Evolutionary conservation across 2,113 vertebrate genomes (phyloP).

Genomic region (Chlorodrepanis virens): DNA sequence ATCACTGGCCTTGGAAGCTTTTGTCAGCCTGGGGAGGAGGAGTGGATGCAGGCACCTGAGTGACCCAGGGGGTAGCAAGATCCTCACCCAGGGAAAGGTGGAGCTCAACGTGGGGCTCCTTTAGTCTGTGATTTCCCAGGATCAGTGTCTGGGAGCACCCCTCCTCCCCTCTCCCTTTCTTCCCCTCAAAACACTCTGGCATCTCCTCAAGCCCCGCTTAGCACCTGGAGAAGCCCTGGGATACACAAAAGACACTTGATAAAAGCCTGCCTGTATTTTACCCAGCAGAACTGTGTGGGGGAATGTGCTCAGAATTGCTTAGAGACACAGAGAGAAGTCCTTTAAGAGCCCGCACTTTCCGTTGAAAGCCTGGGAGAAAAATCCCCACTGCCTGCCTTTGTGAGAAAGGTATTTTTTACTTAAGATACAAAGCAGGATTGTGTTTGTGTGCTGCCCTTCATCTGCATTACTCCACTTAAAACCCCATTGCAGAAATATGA

Average conservation of each 20-base stretch:
- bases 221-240: not conserved
- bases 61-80: not conserved
- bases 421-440: constrained; percentile 3
- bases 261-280: constrained; percentile 1
- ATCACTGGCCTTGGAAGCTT: not conserved
- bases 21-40: not conserved
- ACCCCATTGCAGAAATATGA: constrained; percentile 46
- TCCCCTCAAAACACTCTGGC: not conserved
- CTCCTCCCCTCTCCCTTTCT: not conserved
- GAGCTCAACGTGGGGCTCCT: not conserved
- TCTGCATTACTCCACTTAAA: constrained; percentile 59
- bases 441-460: constrained; percentile 42
- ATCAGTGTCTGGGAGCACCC: not conserved
- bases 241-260: not conserved
- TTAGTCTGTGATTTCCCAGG: not conserved
- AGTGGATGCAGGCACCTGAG: not conserved
- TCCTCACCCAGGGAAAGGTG: not conserved
- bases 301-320: constrained; percentile 22
- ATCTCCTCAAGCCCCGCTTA: not conserved
- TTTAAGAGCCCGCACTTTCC: not conserved
- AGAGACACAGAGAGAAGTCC: not conserved
- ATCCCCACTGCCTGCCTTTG: not conserved
- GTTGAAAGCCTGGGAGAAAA: not conserved
- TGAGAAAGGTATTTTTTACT: constrained; percentile 39
- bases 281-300: not conserved